A percentile compares a stretch with the other conserved stretches of the same genome.
Conservation (phyloP, 2,113 vertebrate species). For the Tringa solitaria region DNA sequence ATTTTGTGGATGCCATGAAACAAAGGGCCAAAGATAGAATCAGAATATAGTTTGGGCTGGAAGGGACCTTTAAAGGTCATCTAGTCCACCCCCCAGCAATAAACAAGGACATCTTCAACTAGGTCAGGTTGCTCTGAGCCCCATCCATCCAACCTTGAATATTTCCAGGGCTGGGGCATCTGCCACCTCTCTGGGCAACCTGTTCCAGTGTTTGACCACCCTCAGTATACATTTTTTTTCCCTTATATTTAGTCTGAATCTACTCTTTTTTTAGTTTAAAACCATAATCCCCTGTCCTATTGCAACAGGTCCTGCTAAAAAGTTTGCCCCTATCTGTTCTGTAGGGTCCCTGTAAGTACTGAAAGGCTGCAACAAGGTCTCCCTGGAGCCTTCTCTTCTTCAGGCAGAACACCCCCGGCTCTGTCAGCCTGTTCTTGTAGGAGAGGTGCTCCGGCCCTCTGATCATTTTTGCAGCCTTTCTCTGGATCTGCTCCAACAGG, state of each 20-base stretch:
- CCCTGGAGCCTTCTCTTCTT: not conserved
- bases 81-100: not conserved
- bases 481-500: not conserved
- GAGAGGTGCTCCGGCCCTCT: not conserved
- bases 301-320: not conserved
- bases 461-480: not conserved
- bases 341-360: not conserved
- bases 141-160: not conserved
- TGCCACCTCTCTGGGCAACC: not conserved
- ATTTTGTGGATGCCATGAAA: not conserved
- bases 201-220: not conserved
- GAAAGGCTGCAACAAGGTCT: not conserved
- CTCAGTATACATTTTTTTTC: not conserved
- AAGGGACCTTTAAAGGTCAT: not conserved
- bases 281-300: not conserved
- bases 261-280: not conserved
- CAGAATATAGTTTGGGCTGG: not conserved
- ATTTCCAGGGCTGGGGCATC: not conserved
- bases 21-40: not conserved
- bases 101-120: not conserved
- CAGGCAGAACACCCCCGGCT: not conserved
- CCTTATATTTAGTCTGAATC: not conserved
- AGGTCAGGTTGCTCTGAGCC: not conserved
- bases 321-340: not conserved
- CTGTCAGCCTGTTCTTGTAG: not conserved